phyloP scores from a whole-genome alignment of 2,888 invertebrate genomes.

The Charanyca ferruginea region DNA sequence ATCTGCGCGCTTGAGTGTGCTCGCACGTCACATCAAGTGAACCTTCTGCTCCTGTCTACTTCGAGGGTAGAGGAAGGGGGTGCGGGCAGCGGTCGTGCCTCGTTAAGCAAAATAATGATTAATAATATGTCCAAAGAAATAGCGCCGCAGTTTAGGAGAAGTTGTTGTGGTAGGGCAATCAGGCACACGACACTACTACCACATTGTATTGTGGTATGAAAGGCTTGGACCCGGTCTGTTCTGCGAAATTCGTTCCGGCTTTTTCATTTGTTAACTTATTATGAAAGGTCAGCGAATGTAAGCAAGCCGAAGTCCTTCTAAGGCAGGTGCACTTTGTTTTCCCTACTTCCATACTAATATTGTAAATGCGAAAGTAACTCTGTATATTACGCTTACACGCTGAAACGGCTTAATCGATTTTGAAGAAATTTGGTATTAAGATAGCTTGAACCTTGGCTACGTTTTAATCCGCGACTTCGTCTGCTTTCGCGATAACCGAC shows the following conservation, averaged over 20 bases:
- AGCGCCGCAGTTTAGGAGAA: slow-evolving; percentile 14
- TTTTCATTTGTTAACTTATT: background rate
- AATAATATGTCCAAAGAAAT: slow-evolving; percentile 45
- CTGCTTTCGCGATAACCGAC: no score
- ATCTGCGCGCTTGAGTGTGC: background rate
- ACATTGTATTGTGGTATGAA: background rate
- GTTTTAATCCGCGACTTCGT: no score
- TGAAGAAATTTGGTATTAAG: no score
- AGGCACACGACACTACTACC: slow-evolving; percentile 14
- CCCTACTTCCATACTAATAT: no score
- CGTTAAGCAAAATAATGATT: slow-evolving; percentile 54
- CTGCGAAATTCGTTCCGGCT: background rate
- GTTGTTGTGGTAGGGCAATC: slow-evolving; percentile 23
- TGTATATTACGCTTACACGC: no score
- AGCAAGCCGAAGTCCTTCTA: no score
- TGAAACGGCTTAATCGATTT: no score
- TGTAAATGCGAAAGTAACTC: no score
- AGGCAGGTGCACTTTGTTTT: background rate
- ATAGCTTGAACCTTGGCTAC: no score
- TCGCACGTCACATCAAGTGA: background rate
- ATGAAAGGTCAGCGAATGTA: background rate
- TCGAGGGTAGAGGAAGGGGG: background rate
- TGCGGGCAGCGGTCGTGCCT: slow-evolving; percentile 44
- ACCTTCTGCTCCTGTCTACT: slow-evolving; percentile 13
- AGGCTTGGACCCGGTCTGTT: background rate